These are phyloP conservation scores for Anarhynchus alexandrinus DNA, from an alignment of 2,113 vertebrate species.

Conservation along the genomic window DNA sequence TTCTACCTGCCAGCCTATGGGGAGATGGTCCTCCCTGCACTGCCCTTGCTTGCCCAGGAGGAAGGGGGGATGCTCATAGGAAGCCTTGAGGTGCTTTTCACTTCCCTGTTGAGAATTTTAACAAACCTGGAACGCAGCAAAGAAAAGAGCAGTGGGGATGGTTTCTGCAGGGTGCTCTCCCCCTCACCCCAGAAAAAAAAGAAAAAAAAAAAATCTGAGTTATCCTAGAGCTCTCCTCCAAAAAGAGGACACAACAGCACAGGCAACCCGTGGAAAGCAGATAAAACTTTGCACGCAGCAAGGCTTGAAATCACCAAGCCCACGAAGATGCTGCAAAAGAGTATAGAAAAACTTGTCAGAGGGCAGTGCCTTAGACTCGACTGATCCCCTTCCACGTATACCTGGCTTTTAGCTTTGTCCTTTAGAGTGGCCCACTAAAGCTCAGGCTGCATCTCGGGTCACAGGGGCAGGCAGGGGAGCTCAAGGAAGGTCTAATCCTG, in stretches of 20 bases:
- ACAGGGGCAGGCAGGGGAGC: not conserved
- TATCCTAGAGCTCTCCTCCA: not conserved
- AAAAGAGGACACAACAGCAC: not conserved
- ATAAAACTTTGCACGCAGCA: not conserved
- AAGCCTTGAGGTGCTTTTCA: not conserved
- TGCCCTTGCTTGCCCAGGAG: not conserved
- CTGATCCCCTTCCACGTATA: not conserved
- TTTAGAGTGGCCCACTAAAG: not conserved
- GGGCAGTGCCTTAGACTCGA: accelerated
- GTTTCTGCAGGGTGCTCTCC: not conserved
- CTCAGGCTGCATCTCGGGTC: not conserved
- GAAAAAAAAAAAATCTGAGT: not conserved
- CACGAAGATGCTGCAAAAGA: not conserved
- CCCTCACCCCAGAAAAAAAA: no score
- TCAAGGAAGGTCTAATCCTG: not conserved
- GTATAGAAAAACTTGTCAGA: accelerated
- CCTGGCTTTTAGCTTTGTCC: not conserved
- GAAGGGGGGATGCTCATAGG: not conserved
- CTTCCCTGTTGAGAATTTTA: not conserved
- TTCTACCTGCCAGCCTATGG: not conserved
- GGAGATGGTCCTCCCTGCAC: not conserved
- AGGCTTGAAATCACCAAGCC: not conserved
- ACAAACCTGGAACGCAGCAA: not conserved
- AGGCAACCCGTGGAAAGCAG: not conserved
- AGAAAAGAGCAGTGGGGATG: not conserved